Base-by-base conservation (phyloP, 2,888 invertebrate genomes). In the Diabrotica balteata region DNA sequence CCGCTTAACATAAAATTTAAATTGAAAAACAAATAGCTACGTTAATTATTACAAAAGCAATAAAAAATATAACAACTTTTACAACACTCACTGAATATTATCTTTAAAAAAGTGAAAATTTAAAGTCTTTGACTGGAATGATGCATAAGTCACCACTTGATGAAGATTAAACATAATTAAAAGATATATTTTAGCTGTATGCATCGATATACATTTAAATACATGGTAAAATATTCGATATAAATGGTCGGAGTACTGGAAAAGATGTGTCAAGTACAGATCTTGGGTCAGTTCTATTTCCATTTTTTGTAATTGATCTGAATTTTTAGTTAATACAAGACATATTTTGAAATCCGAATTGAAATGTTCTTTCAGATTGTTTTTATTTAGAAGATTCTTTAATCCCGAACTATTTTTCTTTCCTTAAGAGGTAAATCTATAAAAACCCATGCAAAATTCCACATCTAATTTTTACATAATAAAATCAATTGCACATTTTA, bases 1-100 rank as follows among this genome's bases (percentile, higher is more conserved):
- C 67, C 71, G 57, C 46, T 59, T 59, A 64, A 61, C 58, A 46
- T 51, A 42, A 55, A 60, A 46, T 51, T 63, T 62, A 32, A 53
- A 42, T 54, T 54, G 51, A 49, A 58, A 59, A 62, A 55, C 22
- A 55, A 60, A 53, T 11, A 57, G 44, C 32, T 22, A 60, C 7
- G 43, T 32, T 46, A 59, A 55, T 46, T 43, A 53, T 59, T 49
- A 68, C 17, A 64, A 55, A 54, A 55, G 49, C 47, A 46, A 11
- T 54, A 50, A 66, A 45, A 57, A 49, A 62, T 62, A 45, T 61
- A 57, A 61, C 54, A 47, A 54, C 43, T 17, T 61, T 45, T 61
- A 7, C n/a, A 53, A 49, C 46, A 63, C 54, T 43, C 47, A 7
- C 11, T 54, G 43, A 54, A 52, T 51, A 7, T 47, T n/a, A 43